phyloP scores from a whole-genome alignment of 1,140 invertebrate species.

The Bombus fervidus region DNA sequence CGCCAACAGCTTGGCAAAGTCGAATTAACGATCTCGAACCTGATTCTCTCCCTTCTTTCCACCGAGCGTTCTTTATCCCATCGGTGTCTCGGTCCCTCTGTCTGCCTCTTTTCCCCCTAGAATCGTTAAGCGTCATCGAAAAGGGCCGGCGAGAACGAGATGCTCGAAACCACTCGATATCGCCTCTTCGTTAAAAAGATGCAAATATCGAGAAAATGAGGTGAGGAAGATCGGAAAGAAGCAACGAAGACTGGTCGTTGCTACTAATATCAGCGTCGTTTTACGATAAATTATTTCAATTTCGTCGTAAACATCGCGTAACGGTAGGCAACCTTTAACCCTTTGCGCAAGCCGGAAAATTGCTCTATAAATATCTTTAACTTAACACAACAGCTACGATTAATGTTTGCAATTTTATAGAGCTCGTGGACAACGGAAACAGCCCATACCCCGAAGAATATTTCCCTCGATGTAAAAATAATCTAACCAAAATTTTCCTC shows the following conservation, averaged over 20 bases:
- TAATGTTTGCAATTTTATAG: neutral
- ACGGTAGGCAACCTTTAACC: neutral
- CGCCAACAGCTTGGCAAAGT: constrained; percentile 9
- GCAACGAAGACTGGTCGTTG: neutral
- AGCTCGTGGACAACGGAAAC: neutral
- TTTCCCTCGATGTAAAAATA: neutral
- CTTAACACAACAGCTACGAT: neutral
- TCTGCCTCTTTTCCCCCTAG: neutral
- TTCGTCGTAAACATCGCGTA: constrained; percentile 21
- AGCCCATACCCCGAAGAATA: accelerated
- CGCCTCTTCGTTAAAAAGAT: constrained; percentile 46
- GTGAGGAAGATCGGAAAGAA: neutral
- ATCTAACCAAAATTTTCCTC: too few species aligned
- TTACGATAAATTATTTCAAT: constrained; percentile 47
- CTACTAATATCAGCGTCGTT: neutral
- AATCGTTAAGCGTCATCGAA: constrained; percentile 19
- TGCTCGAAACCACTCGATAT: constrained; percentile 19
- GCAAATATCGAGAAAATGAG: constrained; percentile 35
- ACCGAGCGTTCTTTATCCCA: neutral
- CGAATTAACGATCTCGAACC: constrained; percentile 36
- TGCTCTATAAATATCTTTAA: constrained; percentile 23
- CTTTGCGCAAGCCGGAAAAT: neutral
- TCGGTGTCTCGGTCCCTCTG: neutral
- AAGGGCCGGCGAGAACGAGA: neutral
- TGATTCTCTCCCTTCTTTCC: neutral